Percentiles rank a stretch among this genome's conserved stretches.
Conservation (phyloP, 2,888 invertebrate genomes). For the Sinopyrophorus schimmeli region DNA sequence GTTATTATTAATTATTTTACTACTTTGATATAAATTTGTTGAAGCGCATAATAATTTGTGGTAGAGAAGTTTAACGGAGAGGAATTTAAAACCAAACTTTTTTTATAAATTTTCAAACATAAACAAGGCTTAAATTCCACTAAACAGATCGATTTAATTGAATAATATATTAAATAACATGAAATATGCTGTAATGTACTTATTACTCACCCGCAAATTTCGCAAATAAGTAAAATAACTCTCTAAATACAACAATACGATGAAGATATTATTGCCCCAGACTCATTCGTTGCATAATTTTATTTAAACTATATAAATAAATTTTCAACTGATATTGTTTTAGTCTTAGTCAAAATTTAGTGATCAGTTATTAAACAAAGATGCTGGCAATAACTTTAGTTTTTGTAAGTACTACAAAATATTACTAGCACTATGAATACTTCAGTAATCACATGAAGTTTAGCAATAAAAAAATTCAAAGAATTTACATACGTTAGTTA, state of each 20-base stretch:
- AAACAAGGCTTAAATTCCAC: too few species aligned
- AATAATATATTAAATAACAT: conserved; percentile 7
- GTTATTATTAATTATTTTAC: too few species aligned
- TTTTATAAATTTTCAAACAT: too few species aligned
- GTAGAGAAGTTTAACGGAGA: too few species aligned
- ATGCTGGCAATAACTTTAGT: conserved; percentile 16
- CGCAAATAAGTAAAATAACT: conserved; percentile 14
- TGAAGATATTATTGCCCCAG: conserved; percentile 18
- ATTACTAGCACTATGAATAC: too few species aligned
- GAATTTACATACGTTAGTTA: too few species aligned
- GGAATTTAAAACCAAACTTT: too few species aligned
- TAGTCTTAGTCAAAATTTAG: conserved; percentile 16
- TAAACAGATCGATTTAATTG: too few species aligned
- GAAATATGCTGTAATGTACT: conserved; percentile 8
- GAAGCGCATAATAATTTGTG: too few species aligned
- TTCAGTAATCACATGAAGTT: too few species aligned
- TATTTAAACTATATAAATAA: conserved; percentile 25
- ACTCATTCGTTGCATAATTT: conserved; percentile 20
- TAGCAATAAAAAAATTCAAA: too few species aligned
- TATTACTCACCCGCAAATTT: conserved; percentile 25
- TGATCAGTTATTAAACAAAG: conserved; percentile 5
- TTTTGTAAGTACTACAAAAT: conserved; percentile 25
- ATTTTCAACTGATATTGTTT: conserved; percentile 6
- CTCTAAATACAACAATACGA: conserved; percentile 12
- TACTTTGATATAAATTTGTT: too few species aligned